These are phyloP conservation scores for Illadopsis cleaveri DNA, from an alignment of 2,113 vertebrate species.

Conservation along the genomic window DNA sequence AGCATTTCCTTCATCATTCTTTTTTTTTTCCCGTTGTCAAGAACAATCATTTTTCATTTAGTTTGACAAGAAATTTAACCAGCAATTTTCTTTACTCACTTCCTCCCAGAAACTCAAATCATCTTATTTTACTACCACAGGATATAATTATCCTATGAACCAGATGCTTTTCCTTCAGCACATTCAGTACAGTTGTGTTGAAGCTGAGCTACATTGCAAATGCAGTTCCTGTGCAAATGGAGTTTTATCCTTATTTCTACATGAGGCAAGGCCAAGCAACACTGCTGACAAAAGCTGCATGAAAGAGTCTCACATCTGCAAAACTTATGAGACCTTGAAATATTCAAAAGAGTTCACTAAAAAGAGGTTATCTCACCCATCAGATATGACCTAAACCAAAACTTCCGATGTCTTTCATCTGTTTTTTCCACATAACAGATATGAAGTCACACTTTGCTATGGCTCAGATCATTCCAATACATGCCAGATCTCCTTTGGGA, in stretches of 20 bases:
- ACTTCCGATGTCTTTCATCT: not conserved
- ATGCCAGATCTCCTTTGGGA: not conserved
- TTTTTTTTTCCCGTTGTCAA: not conserved
- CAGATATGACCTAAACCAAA: not conserved
- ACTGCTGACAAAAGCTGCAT: not conserved
- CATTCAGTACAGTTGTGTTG: not conserved
- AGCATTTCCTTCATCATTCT: not conserved
- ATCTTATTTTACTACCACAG: not conserved
- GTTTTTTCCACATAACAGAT: not conserved
- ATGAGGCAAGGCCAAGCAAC: not conserved
- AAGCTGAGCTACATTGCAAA: not conserved
- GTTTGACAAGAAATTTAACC: conserved; percentile 41
- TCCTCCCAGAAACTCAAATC: conserved; percentile 18
- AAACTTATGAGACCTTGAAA: not conserved
- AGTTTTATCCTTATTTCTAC: not conserved
- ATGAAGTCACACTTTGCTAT: not conserved
- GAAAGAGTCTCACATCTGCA: not conserved
- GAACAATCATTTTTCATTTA: conserved; percentile 30
- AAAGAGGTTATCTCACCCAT: not conserved
- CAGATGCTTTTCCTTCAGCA: not conserved
- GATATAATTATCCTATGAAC: conserved; percentile 10
- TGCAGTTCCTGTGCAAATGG: not conserved
- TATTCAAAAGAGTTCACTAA: not conserved
- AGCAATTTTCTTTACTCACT: conserved; percentile 23
- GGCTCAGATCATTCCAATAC: not conserved